Percentiles rank a stretch among this genome's conserved stretches.
phyloP scores from a whole-genome alignment of 2,797 vertebrate genomes.

The Catostomus latipinnis region DNA sequence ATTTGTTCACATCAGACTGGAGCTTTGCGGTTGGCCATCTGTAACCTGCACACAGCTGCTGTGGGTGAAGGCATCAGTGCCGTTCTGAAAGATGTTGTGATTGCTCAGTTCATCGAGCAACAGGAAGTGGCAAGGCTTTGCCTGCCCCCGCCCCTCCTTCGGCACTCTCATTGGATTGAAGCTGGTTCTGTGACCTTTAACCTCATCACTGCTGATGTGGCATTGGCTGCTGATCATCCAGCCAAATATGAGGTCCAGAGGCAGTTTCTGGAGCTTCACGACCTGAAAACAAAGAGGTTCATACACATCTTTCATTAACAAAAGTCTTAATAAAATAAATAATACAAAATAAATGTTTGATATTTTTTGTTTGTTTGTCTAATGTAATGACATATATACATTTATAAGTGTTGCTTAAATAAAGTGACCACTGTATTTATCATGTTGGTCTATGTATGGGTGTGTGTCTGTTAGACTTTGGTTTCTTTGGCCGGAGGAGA shows the following conservation, averaged over 20 bases:
- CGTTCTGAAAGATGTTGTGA: conserved; percentile 90
- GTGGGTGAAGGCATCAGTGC: conserved; percentile 96
- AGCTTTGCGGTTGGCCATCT: conserved; percentile 88
- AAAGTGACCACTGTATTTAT: background rate
- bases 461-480: conserved; percentile 81
- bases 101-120: conserved; percentile 92
- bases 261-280: conserved; percentile 92
- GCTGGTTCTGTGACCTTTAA: conserved; percentile 92
- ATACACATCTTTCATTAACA: conserved; percentile 15
- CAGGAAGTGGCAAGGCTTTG: conserved; percentile 73
- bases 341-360: no score
- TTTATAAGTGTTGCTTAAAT: no score
- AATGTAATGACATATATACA: no score
- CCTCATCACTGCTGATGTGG: conserved; percentile 93
- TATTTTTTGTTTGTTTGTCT: no score
- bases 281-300: conserved; percentile 91
- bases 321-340: no score
- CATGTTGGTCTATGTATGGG: background rate
- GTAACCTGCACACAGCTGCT: conserved; percentile 96
- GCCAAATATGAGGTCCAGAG: conserved; percentile 94
- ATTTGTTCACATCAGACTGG: conserved; percentile 79
- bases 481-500: conserved; percentile 97
- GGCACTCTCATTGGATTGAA: conserved; percentile 94
- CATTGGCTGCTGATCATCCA: conserved; percentile 93
- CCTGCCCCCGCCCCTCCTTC: conserved; percentile 84